Conservation (phyloP, 2,888 invertebrate genomes). For the Halictus quadricinctus region DNA sequence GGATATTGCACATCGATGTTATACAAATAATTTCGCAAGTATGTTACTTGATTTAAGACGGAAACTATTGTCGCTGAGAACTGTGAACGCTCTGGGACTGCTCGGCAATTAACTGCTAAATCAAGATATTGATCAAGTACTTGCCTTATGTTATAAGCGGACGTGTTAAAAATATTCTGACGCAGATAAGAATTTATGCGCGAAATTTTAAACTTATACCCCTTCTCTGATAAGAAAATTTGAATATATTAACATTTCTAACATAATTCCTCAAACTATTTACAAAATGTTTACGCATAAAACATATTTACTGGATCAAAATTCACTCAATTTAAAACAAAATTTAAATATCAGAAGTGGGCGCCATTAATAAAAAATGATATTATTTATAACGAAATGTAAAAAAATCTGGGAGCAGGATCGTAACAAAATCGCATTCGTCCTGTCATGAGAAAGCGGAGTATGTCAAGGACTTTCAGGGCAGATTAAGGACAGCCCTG, state of each 20-base stretch:
- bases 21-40: neutral
- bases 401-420: neutral
- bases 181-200: neutral
- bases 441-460: constrained; percentile 12
- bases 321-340: neutral
- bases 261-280: too few species aligned
- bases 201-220: neutral
- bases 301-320: too few species aligned
- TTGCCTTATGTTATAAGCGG: neutral
- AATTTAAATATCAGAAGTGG: neutral
- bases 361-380: neutral
- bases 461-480: constrained; percentile 27
- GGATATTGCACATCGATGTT: too few species aligned
- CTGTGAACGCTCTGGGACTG: neutral
- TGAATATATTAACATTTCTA: neutral
- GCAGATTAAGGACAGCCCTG: constrained; percentile 56
- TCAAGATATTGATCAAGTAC: neutral
- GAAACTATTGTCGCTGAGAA: neutral
- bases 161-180: neutral
- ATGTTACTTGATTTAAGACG: neutral
- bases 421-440: neutral
- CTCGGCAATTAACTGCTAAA: constrained; percentile 3
- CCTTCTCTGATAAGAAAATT: neutral
- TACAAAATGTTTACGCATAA: too few species aligned
- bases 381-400: neutral